Conservation (phyloP, 2,113 vertebrate genomes). For the Tupaia tana region DNA sequence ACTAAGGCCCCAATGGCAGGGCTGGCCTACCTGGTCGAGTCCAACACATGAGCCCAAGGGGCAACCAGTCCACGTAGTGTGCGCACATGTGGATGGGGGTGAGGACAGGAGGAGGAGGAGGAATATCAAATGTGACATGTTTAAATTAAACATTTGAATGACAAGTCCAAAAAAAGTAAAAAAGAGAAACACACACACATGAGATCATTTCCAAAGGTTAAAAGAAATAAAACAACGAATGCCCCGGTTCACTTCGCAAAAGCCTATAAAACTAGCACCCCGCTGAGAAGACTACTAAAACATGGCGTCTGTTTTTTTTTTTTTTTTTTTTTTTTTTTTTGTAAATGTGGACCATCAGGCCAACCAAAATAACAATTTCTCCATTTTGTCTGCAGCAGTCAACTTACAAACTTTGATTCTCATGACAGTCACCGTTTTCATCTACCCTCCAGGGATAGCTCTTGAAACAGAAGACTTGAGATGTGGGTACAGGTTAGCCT, state of each 20-base stretch:
- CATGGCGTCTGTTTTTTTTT: conserved; percentile 81
- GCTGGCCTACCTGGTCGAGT: conserved; percentile 88
- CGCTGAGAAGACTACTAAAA: conserved; percentile 85
- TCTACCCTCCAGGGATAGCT: conserved; percentile 20
- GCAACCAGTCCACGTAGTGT: conserved; percentile 85
- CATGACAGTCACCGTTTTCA: background rate
- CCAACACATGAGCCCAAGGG: conserved; percentile 86
- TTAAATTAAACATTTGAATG: conserved; percentile 88
- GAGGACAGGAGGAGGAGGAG: conserved; percentile 85
- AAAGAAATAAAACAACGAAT: conserved; percentile 84
- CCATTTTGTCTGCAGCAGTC: conserved; percentile 82
- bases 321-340: too few species aligned
- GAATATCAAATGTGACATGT: conserved; percentile 87
- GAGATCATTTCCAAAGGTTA: conserved; percentile 86
- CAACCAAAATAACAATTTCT: conserved; percentile 89
- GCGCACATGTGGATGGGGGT: conserved; percentile 87
- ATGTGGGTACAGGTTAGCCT: background rate
- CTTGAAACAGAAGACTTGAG: conserved; percentile 50
- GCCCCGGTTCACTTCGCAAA: conserved; percentile 85
- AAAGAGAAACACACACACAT: conserved; percentile 84
- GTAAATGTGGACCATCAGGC: conserved; percentile 80
- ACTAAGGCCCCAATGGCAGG: conserved; percentile 89
- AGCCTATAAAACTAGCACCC: conserved; percentile 86
- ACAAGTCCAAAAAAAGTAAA: conserved; percentile 85
- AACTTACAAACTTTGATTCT: conserved; percentile 53